Base-by-base conservation (phyloP, 2,888 invertebrate species). In the Ceriagrion tenellum region DNA sequence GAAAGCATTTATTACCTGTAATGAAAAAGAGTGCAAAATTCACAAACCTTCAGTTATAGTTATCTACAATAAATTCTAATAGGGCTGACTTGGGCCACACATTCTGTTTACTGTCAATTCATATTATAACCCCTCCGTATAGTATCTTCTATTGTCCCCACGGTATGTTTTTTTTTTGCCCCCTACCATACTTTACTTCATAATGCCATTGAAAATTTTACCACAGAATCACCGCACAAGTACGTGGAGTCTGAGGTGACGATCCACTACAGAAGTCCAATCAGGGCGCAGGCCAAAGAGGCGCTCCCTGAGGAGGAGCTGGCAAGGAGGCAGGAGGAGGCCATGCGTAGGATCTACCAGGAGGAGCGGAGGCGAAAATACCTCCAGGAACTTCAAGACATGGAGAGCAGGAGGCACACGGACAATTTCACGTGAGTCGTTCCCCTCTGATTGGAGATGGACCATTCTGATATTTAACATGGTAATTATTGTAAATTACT, bases 381-480 rank as follows among this genome's bases (percentile, higher is more conserved):
- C 97, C 98, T 99, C 96, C 97, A 98, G 97, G 99, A 99, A 97
- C 97, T 99, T 96, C 99, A 99, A 97, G 99, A 99, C 97, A 99
- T 99, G 98, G 99, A 99, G 97, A 99, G 98, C 96, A 98, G 99
- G 96, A 98, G 99, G 96, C 99, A 99, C 97, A 98, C 99, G 96
- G 99, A 99, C 97, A 99, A 99, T 97, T 99, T 99, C 96, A 98
- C 98, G 98, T 98, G 96, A 97, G 97, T 96, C 89, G 63, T 26
- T 95, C 16, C 20, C 47, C 47, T 47, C 47, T 47, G 47, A 47
- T 47, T n/a, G n/a, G n/a, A n/a, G n/a, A n/a, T n/a, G n/a, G n/a
- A n/a, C n/a, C n/a, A n/a, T n/a, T n/a, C n/a, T n/a, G n/a, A n/a
- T n/a, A n/a, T n/a, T n/a, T n/a, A n/a, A n/a, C n/a, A n/a, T n/a